These are phyloP conservation scores for Rhizomys pruinosus DNA, from an alignment of 2,113 vertebrate genomes.

Conservation along the genomic window DNA sequence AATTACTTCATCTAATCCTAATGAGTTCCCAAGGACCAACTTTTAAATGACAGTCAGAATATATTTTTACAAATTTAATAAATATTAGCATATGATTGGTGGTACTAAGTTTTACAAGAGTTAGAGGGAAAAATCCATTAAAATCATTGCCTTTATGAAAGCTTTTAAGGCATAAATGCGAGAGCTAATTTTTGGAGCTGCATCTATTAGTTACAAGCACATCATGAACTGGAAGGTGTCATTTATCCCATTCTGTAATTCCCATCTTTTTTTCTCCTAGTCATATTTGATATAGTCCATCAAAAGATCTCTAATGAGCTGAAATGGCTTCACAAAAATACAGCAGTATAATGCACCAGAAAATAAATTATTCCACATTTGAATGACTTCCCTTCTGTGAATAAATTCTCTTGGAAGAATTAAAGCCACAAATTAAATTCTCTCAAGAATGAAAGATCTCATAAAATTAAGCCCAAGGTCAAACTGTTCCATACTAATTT, in stretches of 20 bases:
- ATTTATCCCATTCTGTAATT: neutral
- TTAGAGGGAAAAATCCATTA: neutral
- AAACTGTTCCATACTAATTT: neutral
- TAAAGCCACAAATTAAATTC: conserved; percentile 24
- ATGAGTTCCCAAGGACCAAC: neutral
- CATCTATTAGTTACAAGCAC: neutral
- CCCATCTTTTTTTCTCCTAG: neutral
- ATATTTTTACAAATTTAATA: neutral
- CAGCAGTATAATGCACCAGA: neutral
- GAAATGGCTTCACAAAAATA: neutral
- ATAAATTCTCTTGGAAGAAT: neutral
- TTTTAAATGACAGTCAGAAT: neutral
- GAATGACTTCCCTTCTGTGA: neutral
- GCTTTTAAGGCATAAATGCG: neutral
- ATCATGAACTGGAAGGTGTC: neutral
- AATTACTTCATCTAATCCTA: neutral
- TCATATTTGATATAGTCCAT: neutral
- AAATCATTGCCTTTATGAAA: neutral
- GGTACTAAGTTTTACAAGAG: neutral
- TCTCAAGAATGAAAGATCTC: conserved; percentile 6
- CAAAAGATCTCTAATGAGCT: neutral
- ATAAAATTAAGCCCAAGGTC: neutral
- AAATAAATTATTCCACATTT: neutral
- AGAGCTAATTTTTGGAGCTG: neutral
- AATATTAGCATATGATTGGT: neutral